Evolutionary conservation across 2,888 invertebrate genomes (phyloP), one percentile per base, ranked within the genome.

Genomic region (Sinhomidia bicolor): DNA sequence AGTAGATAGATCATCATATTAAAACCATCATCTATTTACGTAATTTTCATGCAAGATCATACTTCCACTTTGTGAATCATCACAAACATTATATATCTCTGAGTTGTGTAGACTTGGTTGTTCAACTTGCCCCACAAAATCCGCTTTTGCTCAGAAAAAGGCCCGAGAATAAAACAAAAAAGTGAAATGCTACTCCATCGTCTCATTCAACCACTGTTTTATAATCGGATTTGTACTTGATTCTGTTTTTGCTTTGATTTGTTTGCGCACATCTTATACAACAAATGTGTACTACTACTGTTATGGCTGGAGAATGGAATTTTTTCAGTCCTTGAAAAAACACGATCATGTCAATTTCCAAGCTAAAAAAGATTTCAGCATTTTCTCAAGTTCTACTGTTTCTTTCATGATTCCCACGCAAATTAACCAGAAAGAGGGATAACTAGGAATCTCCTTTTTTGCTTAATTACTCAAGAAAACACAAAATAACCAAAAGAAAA

Each of bases 361-460:
- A n/a, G n/a, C n/a, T n/a, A n/a, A n/a, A n/a, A n/a, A 26, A 47
- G 4, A 2, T 65, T 65, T 54, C 2, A 29, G 62, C n/a, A 47
- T 60, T 51, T 10, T 5, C n/a, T 47, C 20, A 62, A 54, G 26
- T 82, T n/a, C n/a, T n/a, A n/a, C 41, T 78, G 51, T 51, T 29
- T 54, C 9, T 17, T 68, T 74, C n/a, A 57, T 36, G n/a, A 29
- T 82, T 88, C 88, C 41, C 88, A 88, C 88, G 88, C 82, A 88
- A 88, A 88, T 88, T 88, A 88, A 29, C 51, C 60, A n/a, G 29
- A 80, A 41, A 79, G 51, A 81, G 47, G 83, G 88, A 83, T 82
- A 82, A 78, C 44, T 4, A 54, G 57, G 44, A 65, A 82, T 65
- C 44, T 60, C 29, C 74, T 57, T 36, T 65, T 51, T 54, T 26